Evolutionary conservation across 2,113 vertebrate species (phyloP), one percentile per base, ranked within the genome.

Genomic region (Psilopogon haemacephalus): DNA sequence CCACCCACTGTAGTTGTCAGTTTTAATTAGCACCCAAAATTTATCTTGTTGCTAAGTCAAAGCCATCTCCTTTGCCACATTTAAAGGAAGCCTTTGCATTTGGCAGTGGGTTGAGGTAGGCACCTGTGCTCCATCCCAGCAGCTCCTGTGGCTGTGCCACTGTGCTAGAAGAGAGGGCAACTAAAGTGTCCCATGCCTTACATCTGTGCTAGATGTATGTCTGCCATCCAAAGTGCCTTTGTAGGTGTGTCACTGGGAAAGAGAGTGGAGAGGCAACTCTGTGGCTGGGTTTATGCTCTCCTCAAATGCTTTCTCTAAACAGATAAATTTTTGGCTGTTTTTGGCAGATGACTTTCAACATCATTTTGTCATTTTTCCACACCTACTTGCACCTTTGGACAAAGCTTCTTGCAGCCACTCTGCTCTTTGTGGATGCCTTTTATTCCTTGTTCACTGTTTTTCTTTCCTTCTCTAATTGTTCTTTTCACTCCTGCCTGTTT

Each of bases 1-100:
- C 63, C 75, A 69, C 78, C 78, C 83, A 50, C 75, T 69, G 48
- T n/a, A 76, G 67, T 10, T 84, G 40, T 76, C 40, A 70, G 6
- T 64, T 54, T 69, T 85, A 48, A 75, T 92, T 71, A 78, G 54
- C 21, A 14, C 58, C 50, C 63, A 69, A 40, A 91, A 87, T 82
- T 81, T 89, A 21, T 48, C 63, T 78, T 1, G 16, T 70, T 91
- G 59, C 60, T 55, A 85, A 27, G 37, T 72, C 59, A 91, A 87
- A 93, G 8, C 23, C 16, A 42, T 62, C 55, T 58, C 44, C 44
- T 80, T 59, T 91, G 68, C 67, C 50, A 52, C 27, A 38, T 58
- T 87, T 82, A 58, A 79, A 54, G 48, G 28, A 48, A 64, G 58
- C 32, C 42, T 52, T 68, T 7, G 1, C 10, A 16, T 75, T 93